Percentiles rank a stretch among this genome's conserved stretches.
These are phyloP conservation scores for Genyomyrus donnyi DNA, from an alignment of 2,113 vertebrate genomes.

Conservation along the genomic window DNA sequence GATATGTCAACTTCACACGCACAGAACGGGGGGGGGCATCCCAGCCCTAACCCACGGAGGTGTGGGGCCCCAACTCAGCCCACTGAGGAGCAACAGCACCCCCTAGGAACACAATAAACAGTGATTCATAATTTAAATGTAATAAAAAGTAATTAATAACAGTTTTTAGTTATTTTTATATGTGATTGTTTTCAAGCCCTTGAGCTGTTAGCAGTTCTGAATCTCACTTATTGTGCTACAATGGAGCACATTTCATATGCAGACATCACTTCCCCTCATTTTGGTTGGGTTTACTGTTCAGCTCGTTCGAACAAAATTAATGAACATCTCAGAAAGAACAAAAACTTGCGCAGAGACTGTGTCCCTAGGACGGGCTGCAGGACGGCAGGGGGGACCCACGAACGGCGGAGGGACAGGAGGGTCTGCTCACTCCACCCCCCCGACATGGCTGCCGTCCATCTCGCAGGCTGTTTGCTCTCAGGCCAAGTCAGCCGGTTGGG, in stretches of 20 bases:
- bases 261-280: neutral
- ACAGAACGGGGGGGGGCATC: neutral
- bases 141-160: neutral
- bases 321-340: neutral
- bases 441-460: neutral
- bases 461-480: neutral
- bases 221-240: neutral
- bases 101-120: neutral
- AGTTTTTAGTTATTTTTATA: neutral
- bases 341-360: neutral
- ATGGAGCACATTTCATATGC: neutral
- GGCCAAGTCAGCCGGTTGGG: neutral
- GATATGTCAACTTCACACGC: neutral
- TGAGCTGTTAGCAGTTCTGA: neutral
- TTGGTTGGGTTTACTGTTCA: neutral
- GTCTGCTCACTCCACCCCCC: neutral
- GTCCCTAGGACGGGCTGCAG: neutral
- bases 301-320: neutral
- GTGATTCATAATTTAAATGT: neutral
- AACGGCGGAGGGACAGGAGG: neutral
- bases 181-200: neutral
- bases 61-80: neutral
- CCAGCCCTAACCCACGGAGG: neutral
- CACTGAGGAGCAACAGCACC: neutral
- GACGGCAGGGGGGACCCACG: neutral